Evolutionary conservation across 2,113 vertebrate genomes (phyloP).

Genomic region (Nerophis lumbriciformis): DNA sequence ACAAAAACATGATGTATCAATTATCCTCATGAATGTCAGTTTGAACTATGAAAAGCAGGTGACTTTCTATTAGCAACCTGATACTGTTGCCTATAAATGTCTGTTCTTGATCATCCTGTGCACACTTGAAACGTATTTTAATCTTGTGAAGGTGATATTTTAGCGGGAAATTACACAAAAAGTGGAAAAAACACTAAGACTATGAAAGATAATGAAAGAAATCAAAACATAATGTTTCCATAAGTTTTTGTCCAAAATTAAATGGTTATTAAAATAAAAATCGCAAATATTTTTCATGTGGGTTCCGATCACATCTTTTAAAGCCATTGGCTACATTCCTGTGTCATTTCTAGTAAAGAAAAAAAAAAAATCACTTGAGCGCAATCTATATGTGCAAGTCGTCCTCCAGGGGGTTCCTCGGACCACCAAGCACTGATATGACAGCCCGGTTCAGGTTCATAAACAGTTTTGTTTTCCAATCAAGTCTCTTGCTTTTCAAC

Average conservation of each 20-base stretch:
- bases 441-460: too few relatives aligned
- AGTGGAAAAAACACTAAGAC: not conserved
- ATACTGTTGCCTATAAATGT: not conserved
- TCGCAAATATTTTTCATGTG: not conserved
- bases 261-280: too few relatives aligned
- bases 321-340: not conserved
- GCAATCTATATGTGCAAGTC: too few relatives aligned
- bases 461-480: too few relatives aligned
- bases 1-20: constrained; percentile 1
- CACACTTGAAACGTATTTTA: not conserved
- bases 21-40: constrained; percentile 6
- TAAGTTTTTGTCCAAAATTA: too few relatives aligned
- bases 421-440: too few relatives aligned
- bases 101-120: not conserved
- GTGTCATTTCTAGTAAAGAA: not conserved
- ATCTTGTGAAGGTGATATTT: not conserved
- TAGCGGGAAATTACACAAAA: not conserved
- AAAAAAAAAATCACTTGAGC: not conserved
- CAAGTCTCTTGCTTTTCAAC: too few relatives aligned
- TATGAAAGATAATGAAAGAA: too few relatives aligned
- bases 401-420: too few relatives aligned
- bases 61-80: constrained; percentile 8
- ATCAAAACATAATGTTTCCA: too few relatives aligned
- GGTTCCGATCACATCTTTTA: not conserved
- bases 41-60: not conserved